phyloP scores from a whole-genome alignment of 2,113 vertebrate species.

The Aythya baeri region DNA sequence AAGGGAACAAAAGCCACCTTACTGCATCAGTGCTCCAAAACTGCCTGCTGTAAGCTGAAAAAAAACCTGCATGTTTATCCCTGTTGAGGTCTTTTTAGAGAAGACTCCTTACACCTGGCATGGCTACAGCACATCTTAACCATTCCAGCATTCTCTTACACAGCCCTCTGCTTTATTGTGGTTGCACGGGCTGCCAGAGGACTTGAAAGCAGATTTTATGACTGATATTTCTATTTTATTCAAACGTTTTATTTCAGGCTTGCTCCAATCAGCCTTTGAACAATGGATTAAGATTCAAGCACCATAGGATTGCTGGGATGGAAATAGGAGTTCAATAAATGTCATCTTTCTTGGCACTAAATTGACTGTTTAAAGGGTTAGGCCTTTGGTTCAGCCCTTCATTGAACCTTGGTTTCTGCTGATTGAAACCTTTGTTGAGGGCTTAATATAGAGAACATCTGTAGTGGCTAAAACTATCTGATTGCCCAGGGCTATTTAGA shows the following conservation, averaged over 20 bases:
- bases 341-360: not conserved
- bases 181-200: not conserved
- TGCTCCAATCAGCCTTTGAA: not conserved
- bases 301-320: not conserved
- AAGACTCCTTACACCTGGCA: not conserved
- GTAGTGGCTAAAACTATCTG: not conserved
- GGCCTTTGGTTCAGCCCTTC: conserved; percentile 29
- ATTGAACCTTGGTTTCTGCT: conserved; percentile 20
- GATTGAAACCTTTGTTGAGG: conserved; percentile 4
- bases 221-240: conserved; percentile 39
- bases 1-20: not conserved
- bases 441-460: not conserved
- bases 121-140: not conserved
- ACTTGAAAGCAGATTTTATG: conserved; percentile 26
- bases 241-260: conserved; percentile 38
- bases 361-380: conserved; percentile 18
- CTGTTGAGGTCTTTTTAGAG: not conserved
- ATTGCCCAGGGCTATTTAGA: not conserved
- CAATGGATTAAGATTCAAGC: conserved; percentile 42
- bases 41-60: not conserved
- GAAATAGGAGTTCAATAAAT: conserved; percentile 44
- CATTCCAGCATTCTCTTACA: not conserved
- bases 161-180: conserved; percentile 12
- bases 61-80: not conserved
- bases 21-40: not conserved